Evolutionary conservation across 2,113 vertebrate genomes (phyloP), one percentile per base, ranked within the genome.

Genomic region (Thalassoma bifasciatum): DNA sequence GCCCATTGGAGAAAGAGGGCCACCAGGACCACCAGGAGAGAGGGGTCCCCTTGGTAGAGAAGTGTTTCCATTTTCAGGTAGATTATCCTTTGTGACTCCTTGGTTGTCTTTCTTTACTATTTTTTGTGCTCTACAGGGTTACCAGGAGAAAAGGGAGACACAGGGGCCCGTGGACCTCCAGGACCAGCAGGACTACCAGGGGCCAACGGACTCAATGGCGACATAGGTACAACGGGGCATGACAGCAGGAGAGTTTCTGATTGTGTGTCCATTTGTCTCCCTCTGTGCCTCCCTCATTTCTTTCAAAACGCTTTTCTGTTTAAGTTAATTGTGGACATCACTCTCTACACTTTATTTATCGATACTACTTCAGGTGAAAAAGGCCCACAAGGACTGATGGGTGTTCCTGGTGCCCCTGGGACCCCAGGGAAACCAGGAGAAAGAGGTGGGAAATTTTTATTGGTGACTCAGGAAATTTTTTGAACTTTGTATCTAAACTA

Each of bases 341-440:
- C 74, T 79, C 72, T 81, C 42, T 79, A 58, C 8, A 10, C 40
- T 81, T 68, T 69, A 81, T 83, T 82, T 54, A 66, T 77, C 54
- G 66, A 82, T 80, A 83, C 58, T 59, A 40, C 72, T 56, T 53
- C 64, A 98, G 97, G 97, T 88, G 93, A 95, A 50, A 96, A 94
- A 91, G 97, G 97, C 64, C 95, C 95, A 51, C 91, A 82, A 81
- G 97, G 97, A 4, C 93, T 93, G 10, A 69, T 84, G 79, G 97
- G 97, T 88, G 11, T 73, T 1, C 91, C 92, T 36, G 97, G 97
- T 46, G 70, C 68, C 50, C 94, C 96, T 0, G 97, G 97, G 21
- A 92, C 94, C 44, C 86, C 94, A 36, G 97, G 96, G 62, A 97
- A 94, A 91, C 93, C 90, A 47, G 97, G 97, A 77, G 94, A 93